These are phyloP conservation scores for Hyperopisus bebe DNA, from an alignment of 2,113 vertebrate genomes.

Conservation along the genomic window DNA sequence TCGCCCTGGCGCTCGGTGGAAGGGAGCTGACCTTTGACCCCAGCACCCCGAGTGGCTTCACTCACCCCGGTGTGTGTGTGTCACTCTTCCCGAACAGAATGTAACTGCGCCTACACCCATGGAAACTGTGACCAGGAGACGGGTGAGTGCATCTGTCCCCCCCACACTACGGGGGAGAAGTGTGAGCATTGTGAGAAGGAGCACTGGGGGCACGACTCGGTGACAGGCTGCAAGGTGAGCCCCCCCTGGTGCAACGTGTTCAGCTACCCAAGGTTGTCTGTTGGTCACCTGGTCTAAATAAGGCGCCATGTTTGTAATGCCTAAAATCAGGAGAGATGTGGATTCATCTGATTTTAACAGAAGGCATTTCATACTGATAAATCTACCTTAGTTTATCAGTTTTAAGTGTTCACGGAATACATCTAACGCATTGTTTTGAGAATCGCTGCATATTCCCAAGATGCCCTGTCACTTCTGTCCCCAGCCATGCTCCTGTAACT, in stretches of 20 bases:
- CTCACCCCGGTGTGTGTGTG: neutral
- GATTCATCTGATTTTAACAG: neutral
- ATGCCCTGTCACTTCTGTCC: neutral
- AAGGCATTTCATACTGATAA: neutral
- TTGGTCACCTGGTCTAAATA: neutral
- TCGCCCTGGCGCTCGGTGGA: neutral
- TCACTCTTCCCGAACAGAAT: slow-evolving; percentile 59
- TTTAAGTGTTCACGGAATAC: neutral
- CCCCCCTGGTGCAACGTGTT: neutral
- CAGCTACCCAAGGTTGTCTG: neutral
- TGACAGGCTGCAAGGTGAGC: slow-evolving; percentile 78
- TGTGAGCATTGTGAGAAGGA: slow-evolving; percentile 72
- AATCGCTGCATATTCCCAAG: neutral
- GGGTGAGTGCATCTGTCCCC: slow-evolving; percentile 79
- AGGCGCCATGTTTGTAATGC: neutral
- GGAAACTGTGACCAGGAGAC: slow-evolving; percentile 71
- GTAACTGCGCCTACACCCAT: slow-evolving; percentile 77
- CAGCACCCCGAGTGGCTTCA: neutral
- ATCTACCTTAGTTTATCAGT: neutral
- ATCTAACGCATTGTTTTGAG: neutral
- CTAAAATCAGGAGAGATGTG: neutral
- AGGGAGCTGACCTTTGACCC: neutral
- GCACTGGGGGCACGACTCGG: slow-evolving; percentile 70
- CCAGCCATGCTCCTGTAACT: slow-evolving; percentile 77
- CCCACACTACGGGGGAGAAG: slow-evolving; percentile 68